Evolutionary conservation across 2,113 vertebrate genomes (phyloP).

Genomic region (Psephotus haematonotus): DNA sequence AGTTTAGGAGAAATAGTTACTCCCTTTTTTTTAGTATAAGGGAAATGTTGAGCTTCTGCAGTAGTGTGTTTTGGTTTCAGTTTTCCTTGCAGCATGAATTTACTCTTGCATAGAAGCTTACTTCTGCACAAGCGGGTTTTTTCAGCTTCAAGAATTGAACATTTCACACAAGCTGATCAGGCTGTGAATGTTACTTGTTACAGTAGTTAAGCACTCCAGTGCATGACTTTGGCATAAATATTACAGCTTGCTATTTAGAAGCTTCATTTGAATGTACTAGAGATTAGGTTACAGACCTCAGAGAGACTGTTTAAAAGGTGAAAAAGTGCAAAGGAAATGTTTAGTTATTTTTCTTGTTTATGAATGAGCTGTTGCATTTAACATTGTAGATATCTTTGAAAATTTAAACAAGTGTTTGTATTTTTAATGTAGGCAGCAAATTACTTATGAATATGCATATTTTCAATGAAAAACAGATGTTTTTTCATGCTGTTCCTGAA

Average conservation of each 20-base stretch:
- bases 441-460: not conserved
- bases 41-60: not conserved
- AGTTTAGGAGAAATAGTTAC: not conserved
- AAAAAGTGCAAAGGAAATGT: not conserved
- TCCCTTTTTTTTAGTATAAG: not conserved
- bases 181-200: constrained; percentile 10
- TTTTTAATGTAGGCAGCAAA: not conserved
- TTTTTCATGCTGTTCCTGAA: not conserved
- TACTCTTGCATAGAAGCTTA: not conserved
- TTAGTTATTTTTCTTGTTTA: not conserved
- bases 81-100: not conserved
- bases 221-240: constrained; percentile 6
- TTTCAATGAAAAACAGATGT: not conserved
- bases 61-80: not conserved
- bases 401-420: not conserved
- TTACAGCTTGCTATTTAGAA: constrained; percentile 14
- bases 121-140: not conserved
- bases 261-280: not conserved
- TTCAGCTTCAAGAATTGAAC: not conserved
- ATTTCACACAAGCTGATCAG: constrained; percentile 11
- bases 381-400: not conserved
- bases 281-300: not conserved
- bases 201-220: not conserved
- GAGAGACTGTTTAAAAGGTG: not conserved
- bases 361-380: not conserved